A percentile compares a stretch with the other conserved stretches of the same genome.
phyloP scores from a whole-genome alignment of 2,797 vertebrate genomes.

The Pseudochirops cupreus region DNA sequence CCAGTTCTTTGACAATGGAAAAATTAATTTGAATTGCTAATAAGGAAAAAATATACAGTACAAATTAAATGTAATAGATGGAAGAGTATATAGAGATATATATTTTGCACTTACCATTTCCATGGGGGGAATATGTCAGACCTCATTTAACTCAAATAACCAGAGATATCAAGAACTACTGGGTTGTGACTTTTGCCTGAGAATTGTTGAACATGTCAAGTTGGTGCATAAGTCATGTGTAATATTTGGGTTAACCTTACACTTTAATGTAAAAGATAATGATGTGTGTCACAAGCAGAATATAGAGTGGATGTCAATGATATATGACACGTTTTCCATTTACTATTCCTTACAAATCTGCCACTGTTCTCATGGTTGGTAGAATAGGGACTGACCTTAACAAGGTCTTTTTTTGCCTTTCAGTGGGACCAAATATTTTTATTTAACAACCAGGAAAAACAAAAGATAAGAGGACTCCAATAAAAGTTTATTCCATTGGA shows the following conservation, averaged over 20 bases:
- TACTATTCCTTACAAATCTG: constrained; percentile 12
- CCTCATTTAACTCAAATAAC: constrained; percentile 75
- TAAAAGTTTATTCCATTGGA: constrained; percentile 47
- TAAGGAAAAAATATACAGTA: constrained; percentile 69
- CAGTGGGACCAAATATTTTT: constrained; percentile 44
- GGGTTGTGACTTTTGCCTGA: not conserved
- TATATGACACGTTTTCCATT: constrained; percentile 57
- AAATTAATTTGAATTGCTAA: constrained; percentile 81
- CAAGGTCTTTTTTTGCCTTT: not conserved
- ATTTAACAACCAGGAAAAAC: constrained; percentile 27
- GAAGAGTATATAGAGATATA: constrained; percentile 72
- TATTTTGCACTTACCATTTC: constrained; percentile 68
- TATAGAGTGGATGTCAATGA: constrained; percentile 50
- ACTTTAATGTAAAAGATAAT: constrained; percentile 78
- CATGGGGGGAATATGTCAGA: constrained; percentile 73
- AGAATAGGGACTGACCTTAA: constrained; percentile 49
- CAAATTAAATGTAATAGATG: constrained; percentile 81
- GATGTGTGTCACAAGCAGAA: constrained; percentile 70
- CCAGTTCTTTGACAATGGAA: constrained; percentile 77
- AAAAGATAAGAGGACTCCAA: constrained; percentile 44
- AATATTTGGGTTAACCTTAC: constrained; percentile 69
- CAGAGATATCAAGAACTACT: constrained; percentile 20
- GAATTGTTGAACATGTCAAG: constrained; percentile 39
- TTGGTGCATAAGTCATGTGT: constrained; percentile 27
- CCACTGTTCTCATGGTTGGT: not conserved